phyloP scores from a whole-genome alignment of 2,113 vertebrate genomes.

The Petroica traversi region DNA sequence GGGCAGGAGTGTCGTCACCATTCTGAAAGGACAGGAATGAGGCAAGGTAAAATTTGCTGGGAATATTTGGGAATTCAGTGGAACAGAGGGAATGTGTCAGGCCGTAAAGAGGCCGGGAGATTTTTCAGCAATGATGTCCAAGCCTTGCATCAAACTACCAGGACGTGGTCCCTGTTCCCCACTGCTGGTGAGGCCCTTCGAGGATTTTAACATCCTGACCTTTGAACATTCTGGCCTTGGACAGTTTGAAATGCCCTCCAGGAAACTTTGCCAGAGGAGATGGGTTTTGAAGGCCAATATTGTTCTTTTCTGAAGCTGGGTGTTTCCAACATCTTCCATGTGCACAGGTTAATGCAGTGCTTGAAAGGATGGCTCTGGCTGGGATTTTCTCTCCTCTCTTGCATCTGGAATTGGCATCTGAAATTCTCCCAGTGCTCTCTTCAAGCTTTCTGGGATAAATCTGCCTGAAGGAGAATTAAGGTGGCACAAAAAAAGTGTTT shows the following conservation, averaged over 20 bases:
- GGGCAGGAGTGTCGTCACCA: neutral
- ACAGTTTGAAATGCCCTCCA: neutral
- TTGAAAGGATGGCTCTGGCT: neutral
- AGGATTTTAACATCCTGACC: neutral
- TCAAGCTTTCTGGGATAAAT: neutral
- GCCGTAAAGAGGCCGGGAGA: neutral
- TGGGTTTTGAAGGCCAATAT: neutral
- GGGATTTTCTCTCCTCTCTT: neutral
- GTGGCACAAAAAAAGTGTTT: neutral
- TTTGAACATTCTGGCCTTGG: neutral
- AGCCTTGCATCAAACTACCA: neutral
- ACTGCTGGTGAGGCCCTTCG: neutral
- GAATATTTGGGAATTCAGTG: neutral
- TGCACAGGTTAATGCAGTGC: neutral
- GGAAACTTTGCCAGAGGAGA: neutral
- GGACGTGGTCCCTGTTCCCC: neutral
- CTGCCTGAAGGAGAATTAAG: neutral
- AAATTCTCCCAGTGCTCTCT: neutral
- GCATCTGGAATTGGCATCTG: neutral
- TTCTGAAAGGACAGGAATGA: neutral
- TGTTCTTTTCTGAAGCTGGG: neutral
- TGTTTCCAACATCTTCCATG: neutral
- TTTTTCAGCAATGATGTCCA: accelerated
- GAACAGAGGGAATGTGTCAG: accelerated
- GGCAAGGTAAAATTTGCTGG: neutral